Conservation (phyloP, 2,797 vertebrate species). For the Lagorchestes hirsutus region DNA sequence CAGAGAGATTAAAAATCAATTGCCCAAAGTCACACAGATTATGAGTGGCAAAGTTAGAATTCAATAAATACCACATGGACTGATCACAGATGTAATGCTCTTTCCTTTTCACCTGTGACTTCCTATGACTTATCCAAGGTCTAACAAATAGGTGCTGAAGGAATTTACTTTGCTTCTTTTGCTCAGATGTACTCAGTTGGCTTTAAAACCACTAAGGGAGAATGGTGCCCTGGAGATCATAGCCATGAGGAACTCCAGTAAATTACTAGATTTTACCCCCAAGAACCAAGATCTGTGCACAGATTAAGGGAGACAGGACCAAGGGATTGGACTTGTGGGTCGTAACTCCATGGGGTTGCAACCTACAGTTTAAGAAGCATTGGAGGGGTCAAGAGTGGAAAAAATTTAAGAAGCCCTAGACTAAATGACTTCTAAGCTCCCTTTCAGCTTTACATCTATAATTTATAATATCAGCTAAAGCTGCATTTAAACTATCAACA, state of each 20-base stretch:
- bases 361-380: too few relatives aligned
- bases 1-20: background rate
- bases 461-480: background rate
- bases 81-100: background rate
- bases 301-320: background rate
- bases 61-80: background rate
- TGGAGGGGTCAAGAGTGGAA: too few relatives aligned
- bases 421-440: background rate
- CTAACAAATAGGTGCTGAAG: background rate
- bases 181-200: background rate
- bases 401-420: too few relatives aligned
- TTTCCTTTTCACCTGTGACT: background rate
- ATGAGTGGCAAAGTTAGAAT: background rate
- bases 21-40: background rate
- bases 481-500: background rate
- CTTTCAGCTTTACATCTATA: background rate
- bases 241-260: background rate
- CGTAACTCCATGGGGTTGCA: too few relatives aligned
- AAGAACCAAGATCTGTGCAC: background rate
- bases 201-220: background rate
- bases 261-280: background rate
- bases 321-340: background rate
- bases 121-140: background rate
- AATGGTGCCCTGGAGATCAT: background rate
- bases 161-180: background rate